phyloP scores from a whole-genome alignment of 2,888 invertebrate genomes.

The Escarpia spicata region DNA sequence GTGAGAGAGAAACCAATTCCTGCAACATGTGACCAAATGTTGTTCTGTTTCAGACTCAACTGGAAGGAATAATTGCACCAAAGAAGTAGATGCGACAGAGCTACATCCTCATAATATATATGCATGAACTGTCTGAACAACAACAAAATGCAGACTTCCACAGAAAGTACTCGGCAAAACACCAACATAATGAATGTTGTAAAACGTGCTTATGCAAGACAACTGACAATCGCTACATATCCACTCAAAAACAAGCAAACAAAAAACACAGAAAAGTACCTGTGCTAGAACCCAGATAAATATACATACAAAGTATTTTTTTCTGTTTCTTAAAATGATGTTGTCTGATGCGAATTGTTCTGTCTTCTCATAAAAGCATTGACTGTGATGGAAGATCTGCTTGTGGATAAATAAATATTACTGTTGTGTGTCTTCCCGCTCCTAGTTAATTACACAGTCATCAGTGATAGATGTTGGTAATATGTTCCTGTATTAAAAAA shows the following conservation, averaged over 20 bases:
- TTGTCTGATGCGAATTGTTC: neutral
- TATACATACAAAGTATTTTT: neutral
- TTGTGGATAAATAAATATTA: neutral
- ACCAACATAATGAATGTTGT: neutral
- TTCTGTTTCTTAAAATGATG: neutral
- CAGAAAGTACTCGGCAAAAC: neutral
- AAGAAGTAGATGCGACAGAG: constrained; percentile 74
- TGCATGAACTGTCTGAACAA: constrained; percentile 8
- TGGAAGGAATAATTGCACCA: constrained; percentile 93
- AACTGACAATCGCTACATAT: neutral
- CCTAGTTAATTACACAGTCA: neutral
- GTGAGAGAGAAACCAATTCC: neutral
- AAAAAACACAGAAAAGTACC: neutral
- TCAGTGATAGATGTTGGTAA: neutral
- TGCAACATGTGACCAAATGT: constrained; percentile 21
- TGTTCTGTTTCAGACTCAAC: constrained; percentile 77
- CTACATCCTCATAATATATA: constrained; percentile 58
- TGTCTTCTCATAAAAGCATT: neutral
- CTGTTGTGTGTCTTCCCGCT: neutral
- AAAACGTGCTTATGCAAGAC: neutral
- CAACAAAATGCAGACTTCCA: neutral
- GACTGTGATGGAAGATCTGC: neutral
- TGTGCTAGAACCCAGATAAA: neutral
- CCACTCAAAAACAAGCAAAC: neutral
- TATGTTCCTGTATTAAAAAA: neutral